A percentile compares a stretch with the other conserved stretches of the same genome.
Conservation (phyloP, 2,113 vertebrate genomes). For the Plestiodon gilberti region DNA sequence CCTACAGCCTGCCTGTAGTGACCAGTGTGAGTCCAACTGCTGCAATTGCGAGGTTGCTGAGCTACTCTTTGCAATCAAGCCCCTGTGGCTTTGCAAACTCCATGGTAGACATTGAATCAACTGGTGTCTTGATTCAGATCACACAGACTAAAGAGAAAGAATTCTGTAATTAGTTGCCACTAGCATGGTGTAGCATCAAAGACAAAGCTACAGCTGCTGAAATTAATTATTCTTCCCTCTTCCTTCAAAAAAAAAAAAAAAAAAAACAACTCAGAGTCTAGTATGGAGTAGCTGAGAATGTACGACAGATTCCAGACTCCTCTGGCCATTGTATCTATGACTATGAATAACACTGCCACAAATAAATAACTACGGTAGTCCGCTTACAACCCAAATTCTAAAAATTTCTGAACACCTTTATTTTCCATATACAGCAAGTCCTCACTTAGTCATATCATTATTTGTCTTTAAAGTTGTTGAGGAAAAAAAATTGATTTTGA, state of each 20-base stretch:
- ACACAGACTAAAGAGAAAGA: constrained; percentile 58
- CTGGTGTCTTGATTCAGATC: no score
- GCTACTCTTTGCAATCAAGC: no score
- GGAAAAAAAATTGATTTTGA: no score
- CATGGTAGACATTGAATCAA: no score
- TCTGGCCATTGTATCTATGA: constrained; percentile 49
- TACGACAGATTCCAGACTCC: constrained; percentile 48
- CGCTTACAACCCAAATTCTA: constrained; percentile 28
- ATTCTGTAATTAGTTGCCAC: constrained; percentile 33
- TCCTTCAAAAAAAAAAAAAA: no score
- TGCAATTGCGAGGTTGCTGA: no score
- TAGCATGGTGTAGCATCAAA: not conserved
- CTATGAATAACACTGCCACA: constrained; percentile 43
- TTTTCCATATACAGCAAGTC: not conserved
- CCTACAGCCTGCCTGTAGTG: no score
- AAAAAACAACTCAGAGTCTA: not conserved
- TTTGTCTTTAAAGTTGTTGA: no score
- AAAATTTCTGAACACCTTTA: constrained; percentile 16
- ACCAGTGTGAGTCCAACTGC: no score
- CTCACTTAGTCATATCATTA: no score
- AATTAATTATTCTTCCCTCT: constrained; percentile 10
- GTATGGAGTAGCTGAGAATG: constrained; percentile 26
- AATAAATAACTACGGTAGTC: constrained; percentile 46
- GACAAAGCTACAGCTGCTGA: not conserved
- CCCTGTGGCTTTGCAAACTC: no score